phyloP scores from a whole-genome alignment of 30 jellyfish, hydroid and myxozoan genomes.

The Chrysaora quinquecirrha region DNA sequence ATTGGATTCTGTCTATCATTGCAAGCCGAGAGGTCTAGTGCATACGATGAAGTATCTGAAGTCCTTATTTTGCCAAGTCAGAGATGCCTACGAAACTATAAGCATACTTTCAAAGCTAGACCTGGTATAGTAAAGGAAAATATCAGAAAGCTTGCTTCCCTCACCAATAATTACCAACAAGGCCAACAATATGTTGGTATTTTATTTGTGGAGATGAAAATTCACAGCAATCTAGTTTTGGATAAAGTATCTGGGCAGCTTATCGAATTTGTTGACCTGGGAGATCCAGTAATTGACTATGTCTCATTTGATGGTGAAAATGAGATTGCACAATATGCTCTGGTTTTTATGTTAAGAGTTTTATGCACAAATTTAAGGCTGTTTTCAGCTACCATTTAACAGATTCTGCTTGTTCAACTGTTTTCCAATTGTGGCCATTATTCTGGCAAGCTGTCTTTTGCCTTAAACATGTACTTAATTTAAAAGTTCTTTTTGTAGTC shows the following conservation, averaged over 20 bases:
- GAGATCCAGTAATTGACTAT: conserved; percentile 6
- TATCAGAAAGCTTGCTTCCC: too few relatives aligned
- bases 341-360: conserved; percentile 24
- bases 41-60: background rate
- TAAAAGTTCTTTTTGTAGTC: conserved; percentile 50
- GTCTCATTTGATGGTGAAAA: background rate
- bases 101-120: too few relatives aligned
- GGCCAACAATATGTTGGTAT: background rate
- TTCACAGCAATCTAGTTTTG: background rate
- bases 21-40: too few relatives aligned
- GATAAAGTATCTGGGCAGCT: background rate
- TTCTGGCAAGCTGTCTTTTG: conserved; percentile 62
- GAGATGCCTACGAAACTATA: too few relatives aligned
- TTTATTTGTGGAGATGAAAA: background rate
- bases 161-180: too few relatives aligned
- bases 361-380: conserved; percentile 32
- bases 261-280: background rate
- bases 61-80: too few relatives aligned
- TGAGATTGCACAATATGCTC: conserved; percentile 31
- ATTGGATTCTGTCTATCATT: too few relatives aligned
- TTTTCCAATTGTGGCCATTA: conserved; percentile 40
- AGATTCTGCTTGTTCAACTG: conserved; percentile 15
- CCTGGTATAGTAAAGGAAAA: too few relatives aligned
- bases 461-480: conserved; percentile 1
- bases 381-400: conserved; percentile 37